These are phyloP conservation scores for Chascanopsetta lugubris DNA, from an alignment of 2,113 vertebrate genomes.

Conservation along the genomic window DNA sequence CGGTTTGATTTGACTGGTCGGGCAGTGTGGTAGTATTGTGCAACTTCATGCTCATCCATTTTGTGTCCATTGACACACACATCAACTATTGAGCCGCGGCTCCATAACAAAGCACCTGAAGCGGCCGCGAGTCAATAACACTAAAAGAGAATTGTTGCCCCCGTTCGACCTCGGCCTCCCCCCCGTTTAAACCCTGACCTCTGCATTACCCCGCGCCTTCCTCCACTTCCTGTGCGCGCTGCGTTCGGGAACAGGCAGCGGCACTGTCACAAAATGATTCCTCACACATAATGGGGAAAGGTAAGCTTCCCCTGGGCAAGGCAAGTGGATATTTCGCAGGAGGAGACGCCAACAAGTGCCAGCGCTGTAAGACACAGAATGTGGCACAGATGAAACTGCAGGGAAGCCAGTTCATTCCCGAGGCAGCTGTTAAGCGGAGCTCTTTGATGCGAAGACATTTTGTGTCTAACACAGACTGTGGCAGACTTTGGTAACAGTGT, in stretches of 20 bases:
- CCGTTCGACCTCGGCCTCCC: slow-evolving; percentile 20
- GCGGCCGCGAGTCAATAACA: not conserved
- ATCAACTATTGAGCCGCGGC: not conserved
- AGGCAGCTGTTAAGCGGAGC: slow-evolving; percentile 50
- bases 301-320: slow-evolving; percentile 47
- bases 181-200: slow-evolving; percentile 49
- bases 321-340: slow-evolving; percentile 31
- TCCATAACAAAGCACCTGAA: not conserved
- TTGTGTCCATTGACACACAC: not conserved
- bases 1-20: no score
- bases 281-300: slow-evolving; percentile 46
- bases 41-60: not conserved
- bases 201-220: slow-evolving; percentile 18
- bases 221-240: slow-evolving; percentile 10
- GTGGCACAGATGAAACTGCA: slow-evolving; percentile 35
- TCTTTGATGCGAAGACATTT: slow-evolving; percentile 34
- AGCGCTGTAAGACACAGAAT: slow-evolving; percentile 28
- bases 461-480: slow-evolving; percentile 45
- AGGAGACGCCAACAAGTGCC: slow-evolving; percentile 47
- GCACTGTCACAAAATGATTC: slow-evolving; percentile 42
- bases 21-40: no score
- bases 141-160: slow-evolving; percentile 1
- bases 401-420: slow-evolving; percentile 44
- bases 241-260: no score
- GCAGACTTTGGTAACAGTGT: slow-evolving; percentile 39